These are phyloP conservation scores for Alethe castanea DNA, from an alignment of 2,113 vertebrate genomes.

Conservation along the genomic window DNA sequence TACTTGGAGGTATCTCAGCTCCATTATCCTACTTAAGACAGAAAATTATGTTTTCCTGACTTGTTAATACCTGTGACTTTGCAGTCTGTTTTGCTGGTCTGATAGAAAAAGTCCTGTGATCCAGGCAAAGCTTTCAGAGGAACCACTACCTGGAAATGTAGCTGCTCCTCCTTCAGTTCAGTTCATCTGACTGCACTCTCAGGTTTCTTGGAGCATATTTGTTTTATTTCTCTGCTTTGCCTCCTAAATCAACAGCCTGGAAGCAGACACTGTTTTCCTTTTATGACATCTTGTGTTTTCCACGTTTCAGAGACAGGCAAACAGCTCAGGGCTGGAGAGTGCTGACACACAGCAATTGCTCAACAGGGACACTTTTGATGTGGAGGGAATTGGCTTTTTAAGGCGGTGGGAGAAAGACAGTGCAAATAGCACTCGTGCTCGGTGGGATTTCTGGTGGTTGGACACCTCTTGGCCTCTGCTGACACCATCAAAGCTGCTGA, in stretches of 20 bases:
- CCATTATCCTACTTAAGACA: background rate
- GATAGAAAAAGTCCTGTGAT: background rate
- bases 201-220: background rate
- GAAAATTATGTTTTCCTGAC: background rate
- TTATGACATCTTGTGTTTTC: constrained; percentile 39
- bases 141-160: background rate
- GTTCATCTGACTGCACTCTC: background rate
- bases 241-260: constrained; percentile 32
- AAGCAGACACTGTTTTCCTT: constrained; percentile 27
- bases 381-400: constrained; percentile 34
- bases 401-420: constrained; percentile 10
- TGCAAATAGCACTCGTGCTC: background rate
- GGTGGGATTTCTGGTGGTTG: background rate
- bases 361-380: constrained; percentile 43
- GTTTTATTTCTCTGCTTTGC: constrained; percentile 15
- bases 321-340: constrained; percentile 9
- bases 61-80: background rate
- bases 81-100: background rate
- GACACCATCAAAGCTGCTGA: constrained; percentile 38
- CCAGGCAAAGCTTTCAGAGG: background rate
- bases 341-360: constrained; percentile 49
- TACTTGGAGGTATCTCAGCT: background rate
- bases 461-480: background rate
- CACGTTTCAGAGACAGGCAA: background rate
- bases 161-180: background rate